Base-by-base conservation (phyloP, 2,113 vertebrate species). In the Oplegnathus fasciatus region DNA sequence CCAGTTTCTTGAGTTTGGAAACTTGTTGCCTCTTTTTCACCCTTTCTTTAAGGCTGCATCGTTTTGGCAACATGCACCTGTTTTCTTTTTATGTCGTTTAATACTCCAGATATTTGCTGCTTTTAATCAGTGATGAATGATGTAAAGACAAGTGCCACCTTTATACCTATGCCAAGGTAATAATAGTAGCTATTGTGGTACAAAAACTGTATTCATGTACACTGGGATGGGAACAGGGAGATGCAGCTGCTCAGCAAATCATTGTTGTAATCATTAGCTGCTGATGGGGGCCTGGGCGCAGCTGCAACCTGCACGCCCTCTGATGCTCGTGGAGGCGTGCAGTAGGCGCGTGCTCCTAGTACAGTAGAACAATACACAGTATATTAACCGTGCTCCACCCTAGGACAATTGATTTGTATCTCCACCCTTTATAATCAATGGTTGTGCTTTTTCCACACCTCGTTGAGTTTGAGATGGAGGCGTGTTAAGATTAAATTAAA, bases 401-500 rank as follows among this genome's bases (percentile, higher is more conserved):
- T 5, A 48, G 11, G 6, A 70, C 54, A 20, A 28, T 20, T 65
- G 1, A 2, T 52, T 71, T 66, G 6, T 9, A 24, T 71, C 54
- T 55, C 32, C 66, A 70, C 65, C 81, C 74, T 64, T 52, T 28
- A 28, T 40, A 28, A 48, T 54, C 40, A 65, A 34, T 48, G 26
- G 32, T 54, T 75, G 7, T 72, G 3, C 1, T 34, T 69, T 79
- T 60, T 75, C 50, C 26, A 44, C 48, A 44, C 28, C 20, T 58
- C 64, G 34, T 9, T 5, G 32, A 73, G 40, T 9, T 37, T 26
- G 17, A 75, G 11, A 60, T 54, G 28, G 65, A 76, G 48, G 67
- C 15, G 70, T 80, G 87, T 72, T 18, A 24, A 55, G 40, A 46
- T 42, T 60, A 10, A 66, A 30, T n/a, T 10, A 48, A 73, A 40